These are phyloP conservation scores for Blomia tropicalis DNA, from an alignment of 2,888 invertebrate genomes.

Conservation along the genomic window DNA sequence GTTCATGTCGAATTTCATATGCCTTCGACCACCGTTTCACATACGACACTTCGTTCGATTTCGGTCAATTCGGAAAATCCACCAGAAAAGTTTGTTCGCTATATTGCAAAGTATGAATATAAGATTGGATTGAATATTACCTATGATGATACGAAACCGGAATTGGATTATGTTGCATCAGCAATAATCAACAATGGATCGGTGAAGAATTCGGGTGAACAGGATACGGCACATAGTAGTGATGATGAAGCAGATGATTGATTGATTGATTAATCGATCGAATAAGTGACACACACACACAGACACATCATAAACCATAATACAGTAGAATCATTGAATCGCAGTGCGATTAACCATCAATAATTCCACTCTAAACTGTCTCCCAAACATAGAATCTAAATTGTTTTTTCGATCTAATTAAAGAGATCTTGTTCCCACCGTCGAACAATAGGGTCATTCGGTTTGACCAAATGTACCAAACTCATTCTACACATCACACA, in stretches of 20 bases:
- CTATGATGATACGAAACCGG: slow-evolving; percentile 12
- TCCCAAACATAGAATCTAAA: no score
- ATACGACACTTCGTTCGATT: slow-evolving; percentile 86
- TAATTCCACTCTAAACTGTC: no score
- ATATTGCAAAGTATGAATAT: slow-evolving; percentile 88
- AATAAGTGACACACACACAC: no score
- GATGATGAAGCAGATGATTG: not conserved
- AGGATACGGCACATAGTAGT: not conserved
- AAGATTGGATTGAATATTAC: slow-evolving; percentile 54
- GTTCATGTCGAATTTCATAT: slow-evolving; percentile 92
- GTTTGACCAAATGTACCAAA: no score
- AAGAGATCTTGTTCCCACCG: no score
- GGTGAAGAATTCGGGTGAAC: slow-evolving; percentile 3
- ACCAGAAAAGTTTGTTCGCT: slow-evolving; percentile 94
- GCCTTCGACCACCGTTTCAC: slow-evolving; percentile 85
- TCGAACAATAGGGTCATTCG: no score
- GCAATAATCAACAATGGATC: slow-evolving; percentile 4
- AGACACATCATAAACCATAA: no score
- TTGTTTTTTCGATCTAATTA: no score
- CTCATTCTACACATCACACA: no score
- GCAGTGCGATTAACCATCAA: no score
- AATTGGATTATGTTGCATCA: not conserved
- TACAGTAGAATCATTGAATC: no score
- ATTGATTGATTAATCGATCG: no score
- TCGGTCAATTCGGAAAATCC: slow-evolving; percentile 64